phyloP scores from a whole-genome alignment of 1,140 invertebrate genomes.

The Ips nitidus region DNA sequence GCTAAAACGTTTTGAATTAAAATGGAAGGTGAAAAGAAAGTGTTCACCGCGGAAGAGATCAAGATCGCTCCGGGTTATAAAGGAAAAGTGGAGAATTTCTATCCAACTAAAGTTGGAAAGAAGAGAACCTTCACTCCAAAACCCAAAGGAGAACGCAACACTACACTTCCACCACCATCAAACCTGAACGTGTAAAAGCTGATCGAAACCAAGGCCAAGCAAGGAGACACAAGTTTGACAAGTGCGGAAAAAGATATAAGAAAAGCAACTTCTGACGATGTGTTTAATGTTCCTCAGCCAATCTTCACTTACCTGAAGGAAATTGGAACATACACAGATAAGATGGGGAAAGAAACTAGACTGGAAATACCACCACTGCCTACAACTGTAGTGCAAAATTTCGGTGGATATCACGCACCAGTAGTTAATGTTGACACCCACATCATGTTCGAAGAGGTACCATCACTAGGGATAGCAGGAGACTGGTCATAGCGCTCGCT shows the following conservation, averaged over 20 bases:
- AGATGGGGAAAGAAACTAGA: constrained; percentile 40
- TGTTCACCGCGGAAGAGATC: too few relatives aligned
- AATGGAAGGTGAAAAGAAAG: too few relatives aligned
- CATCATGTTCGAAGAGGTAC: constrained; percentile 46
- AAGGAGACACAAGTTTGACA: constrained; percentile 30
- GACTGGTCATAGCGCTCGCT: constrained; percentile 39
- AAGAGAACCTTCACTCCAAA: too few relatives aligned
- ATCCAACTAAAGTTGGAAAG: too few relatives aligned
- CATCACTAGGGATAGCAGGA: constrained; percentile 42
- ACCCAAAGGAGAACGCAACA: too few relatives aligned
- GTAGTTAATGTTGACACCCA: constrained; percentile 36
- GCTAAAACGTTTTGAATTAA: too few relatives aligned
- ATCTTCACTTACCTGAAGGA: constrained; percentile 28
- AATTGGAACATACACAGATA: constrained; percentile 39
- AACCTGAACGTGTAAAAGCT: background rate
- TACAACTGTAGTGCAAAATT: constrained; percentile 31
- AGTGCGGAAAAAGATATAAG: constrained; percentile 37
- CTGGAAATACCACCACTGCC: constrained; percentile 36
- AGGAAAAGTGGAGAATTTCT: too few relatives aligned
- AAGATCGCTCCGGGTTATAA: too few relatives aligned
- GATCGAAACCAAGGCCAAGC: constrained; percentile 37
- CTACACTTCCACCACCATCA: too few relatives aligned
- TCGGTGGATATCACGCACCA: constrained; percentile 42
- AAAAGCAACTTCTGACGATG: constrained; percentile 30
- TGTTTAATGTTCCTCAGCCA: constrained; percentile 43